Base-by-base conservation (phyloP, 2,797 vertebrate genomes). In the Sebastes goodei region DNA sequence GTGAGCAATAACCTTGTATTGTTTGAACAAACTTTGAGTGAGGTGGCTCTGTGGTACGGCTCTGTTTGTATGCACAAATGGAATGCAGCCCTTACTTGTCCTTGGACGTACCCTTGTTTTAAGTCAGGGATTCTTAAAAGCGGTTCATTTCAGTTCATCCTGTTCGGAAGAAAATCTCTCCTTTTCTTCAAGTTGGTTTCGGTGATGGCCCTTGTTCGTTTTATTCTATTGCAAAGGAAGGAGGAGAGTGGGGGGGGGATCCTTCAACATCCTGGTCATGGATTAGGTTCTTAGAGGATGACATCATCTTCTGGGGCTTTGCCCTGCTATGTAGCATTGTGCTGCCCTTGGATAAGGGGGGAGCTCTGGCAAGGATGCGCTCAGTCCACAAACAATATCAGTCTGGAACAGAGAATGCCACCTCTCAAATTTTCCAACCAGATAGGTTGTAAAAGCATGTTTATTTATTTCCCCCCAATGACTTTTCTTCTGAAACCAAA, bases 281-380 rank as follows among this genome's bases (percentile, higher is more conserved):
- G 90, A 92, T 93, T 88, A 90, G 87, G 53, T 68, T 85, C 83
- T 85, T 59, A 74, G 76, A 32, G 82, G 70, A 89, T 93, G 88
- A 95, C 89, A 93, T 94, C 92, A 94, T 74, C 85, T 83, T 85
- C 84, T 83, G 81, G 87, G 78, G 66, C 64, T 89, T 69, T 87
- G 77, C 88, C 79, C 77, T 49, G 81, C 61, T 57, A 82, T 87
- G 68, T 72, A 76, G 83, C 77, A 85, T 91, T 88, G 89, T 87
- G 60, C 83, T 76, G 75, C 29, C 76, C 74, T 78, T 86, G 66
- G 84, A 86, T 60, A 53, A 80, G 56, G 33, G 76, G 76, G 75
- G 25, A 70, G 53, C 71, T 72, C 76, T 88, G 82, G 78, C 88
- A 76, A 49, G 78, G 74, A 81, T 29, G 53, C n/a, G 33, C 35